A percentile compares a stretch with the other conserved stretches of the same genome.
phyloP scores from a whole-genome alignment of 2,888 invertebrate species.

The Crepidodera aurea region DNA sequence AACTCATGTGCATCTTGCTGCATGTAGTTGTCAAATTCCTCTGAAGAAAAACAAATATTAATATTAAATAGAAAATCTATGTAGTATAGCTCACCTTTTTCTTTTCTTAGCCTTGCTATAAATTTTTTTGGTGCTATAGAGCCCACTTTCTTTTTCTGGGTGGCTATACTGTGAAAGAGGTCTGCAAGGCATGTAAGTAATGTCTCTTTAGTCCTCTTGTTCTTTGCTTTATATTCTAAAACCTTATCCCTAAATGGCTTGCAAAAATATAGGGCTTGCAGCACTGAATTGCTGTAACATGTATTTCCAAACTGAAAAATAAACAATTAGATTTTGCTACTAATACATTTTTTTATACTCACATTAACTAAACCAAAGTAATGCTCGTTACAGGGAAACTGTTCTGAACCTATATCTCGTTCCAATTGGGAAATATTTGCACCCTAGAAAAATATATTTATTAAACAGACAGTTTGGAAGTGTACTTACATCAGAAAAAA shows the following conservation, averaged over 20 bases:
- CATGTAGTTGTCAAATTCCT: conserved; percentile 99
- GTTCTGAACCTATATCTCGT: conserved; percentile 98
- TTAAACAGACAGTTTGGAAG: conserved; percentile 24
- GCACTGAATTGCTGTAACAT: conserved; percentile 99
- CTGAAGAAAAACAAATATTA: conserved; percentile 66
- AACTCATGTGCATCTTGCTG: conserved; percentile 99
- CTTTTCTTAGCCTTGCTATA: conserved; percentile 96
- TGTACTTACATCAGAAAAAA: conserved; percentile 25
- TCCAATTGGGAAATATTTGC: conserved; percentile 99
- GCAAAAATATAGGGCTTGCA: conserved; percentile 99
- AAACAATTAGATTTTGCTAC: conserved; percentile 23
- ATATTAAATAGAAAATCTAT: not conserved
- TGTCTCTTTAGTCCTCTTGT: conserved; percentile 96
- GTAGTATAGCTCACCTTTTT: conserved; percentile 77
- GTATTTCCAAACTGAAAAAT: conserved; percentile 95
- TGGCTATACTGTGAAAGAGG: conserved; percentile 98
- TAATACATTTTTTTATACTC: conserved; percentile 62
- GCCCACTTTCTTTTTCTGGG: conserved; percentile 99
- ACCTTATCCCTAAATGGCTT: conserved; percentile 99
- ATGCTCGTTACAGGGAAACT: conserved; percentile 98
- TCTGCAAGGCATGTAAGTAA: conserved; percentile 97
- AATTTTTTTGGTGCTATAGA: conserved; percentile 99
- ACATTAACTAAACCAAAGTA: conserved; percentile 99
- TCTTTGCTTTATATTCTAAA: conserved; percentile 95
- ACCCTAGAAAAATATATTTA: conserved; percentile 73